A percentile compares a stretch with the other conserved stretches of the same genome.
phyloP scores from a whole-genome alignment of 2,888 invertebrate genomes.

The Pterostichus niger region DNA sequence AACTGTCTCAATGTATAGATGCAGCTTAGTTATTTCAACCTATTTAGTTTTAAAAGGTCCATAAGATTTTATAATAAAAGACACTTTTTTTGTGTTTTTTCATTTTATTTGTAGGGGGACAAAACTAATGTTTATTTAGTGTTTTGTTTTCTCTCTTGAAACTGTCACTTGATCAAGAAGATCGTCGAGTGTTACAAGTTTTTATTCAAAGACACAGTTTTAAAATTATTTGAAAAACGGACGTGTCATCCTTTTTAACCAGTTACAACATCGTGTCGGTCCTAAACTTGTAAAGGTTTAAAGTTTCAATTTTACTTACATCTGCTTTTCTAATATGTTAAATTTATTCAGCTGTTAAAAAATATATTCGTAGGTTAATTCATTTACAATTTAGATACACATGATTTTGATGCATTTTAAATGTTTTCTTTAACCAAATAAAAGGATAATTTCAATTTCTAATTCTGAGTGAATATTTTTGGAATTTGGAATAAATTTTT shows the following conservation, averaged over 20 bases:
- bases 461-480: not conserved
- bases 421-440: slow-evolving; percentile 8
- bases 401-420: slow-evolving; percentile 29
- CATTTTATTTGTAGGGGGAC: slow-evolving; percentile 19
- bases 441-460: slow-evolving; percentile 29
- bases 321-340: slow-evolving; percentile 11
- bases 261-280: slow-evolving; percentile 11
- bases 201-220: slow-evolving; percentile 21
- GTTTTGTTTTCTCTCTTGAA: slow-evolving; percentile 30
- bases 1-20: no score
- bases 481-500: not conserved
- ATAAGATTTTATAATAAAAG: not conserved
- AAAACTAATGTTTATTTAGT: slow-evolving; percentile 20
- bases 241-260: slow-evolving; percentile 46
- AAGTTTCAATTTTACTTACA: slow-evolving; percentile 8
- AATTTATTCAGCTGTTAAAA: slow-evolving; percentile 37
- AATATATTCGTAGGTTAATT: slow-evolving; percentile 21
- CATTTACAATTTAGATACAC: slow-evolving; percentile 38
- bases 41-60: not conserved
- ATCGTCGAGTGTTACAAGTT: slow-evolving; percentile 12
- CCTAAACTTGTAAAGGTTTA: not conserved
- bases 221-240: slow-evolving; percentile 52
- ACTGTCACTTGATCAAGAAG: slow-evolving; percentile 13
- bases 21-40: no score
- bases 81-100: not conserved